Percentiles rank a stretch among this genome's conserved stretches.
Evolutionary conservation across 2,888 invertebrate species (phyloP).

Genomic region (Xestobium rufovillosum): DNA sequence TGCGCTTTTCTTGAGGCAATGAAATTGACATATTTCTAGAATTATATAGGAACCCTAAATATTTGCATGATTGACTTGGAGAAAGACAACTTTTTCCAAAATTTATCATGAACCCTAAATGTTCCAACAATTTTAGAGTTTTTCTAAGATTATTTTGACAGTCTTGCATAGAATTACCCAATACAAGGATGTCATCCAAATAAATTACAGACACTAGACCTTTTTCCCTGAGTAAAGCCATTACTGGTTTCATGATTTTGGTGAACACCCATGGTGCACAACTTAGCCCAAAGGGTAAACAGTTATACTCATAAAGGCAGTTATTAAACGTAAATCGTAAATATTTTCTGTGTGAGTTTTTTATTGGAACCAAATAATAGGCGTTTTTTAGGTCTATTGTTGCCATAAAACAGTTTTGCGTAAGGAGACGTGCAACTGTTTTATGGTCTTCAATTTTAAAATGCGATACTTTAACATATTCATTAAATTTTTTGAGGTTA

Average conservation of each 20-base stretch:
- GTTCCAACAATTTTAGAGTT: constrained; percentile 5
- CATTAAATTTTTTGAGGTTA: constrained; percentile 16
- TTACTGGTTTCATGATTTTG: constrained; percentile 23
- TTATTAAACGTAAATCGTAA: constrained; percentile 14
- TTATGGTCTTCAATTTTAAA: constrained; percentile 16
- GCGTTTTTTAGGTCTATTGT: constrained; percentile 19
- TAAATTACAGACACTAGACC: constrained; percentile 22
- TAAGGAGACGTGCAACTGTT: constrained; percentile 8
- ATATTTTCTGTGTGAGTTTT: constrained; percentile 10
- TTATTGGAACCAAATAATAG: constrained; percentile 15
- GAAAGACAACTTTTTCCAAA: constrained; percentile 12
- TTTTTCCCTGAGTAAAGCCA: constrained; percentile 17
- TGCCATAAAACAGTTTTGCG: constrained; percentile 10
- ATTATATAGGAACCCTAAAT: constrained; percentile 18
- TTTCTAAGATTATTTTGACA: constrained; percentile 14
- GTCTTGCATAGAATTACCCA: constrained; percentile 16
- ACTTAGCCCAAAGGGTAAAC: constrained; percentile 17
- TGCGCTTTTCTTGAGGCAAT: constrained; percentile 11
- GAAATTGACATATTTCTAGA: constrained; percentile 9
- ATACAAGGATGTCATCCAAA: constrained; percentile 23
- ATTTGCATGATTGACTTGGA: constrained; percentile 18
- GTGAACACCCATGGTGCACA: constrained; percentile 19
- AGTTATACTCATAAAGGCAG: constrained; percentile 16
- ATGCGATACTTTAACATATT: constrained; percentile 12
- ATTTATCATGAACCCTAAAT: constrained; percentile 21